Conservation (phyloP, 2,888 invertebrate species). For the Pilophorus perplexus region DNA sequence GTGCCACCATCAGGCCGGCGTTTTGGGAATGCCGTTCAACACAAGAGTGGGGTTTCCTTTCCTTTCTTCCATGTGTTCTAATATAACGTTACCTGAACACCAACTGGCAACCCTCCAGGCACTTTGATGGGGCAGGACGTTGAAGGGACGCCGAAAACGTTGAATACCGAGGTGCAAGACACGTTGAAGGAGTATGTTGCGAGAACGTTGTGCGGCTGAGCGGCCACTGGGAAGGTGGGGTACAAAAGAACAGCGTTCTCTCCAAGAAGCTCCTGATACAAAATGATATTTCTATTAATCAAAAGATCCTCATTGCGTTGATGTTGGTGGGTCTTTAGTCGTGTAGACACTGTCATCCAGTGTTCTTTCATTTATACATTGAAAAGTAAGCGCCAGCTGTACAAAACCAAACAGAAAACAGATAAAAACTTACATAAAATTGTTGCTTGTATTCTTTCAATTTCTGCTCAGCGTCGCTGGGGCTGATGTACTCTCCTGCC, state of each 20-base stretch:
- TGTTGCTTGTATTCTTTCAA: neutral
- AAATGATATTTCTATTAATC: neutral
- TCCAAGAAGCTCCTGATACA: conserved; percentile 64
- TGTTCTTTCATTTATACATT: neutral
- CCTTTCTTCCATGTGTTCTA: too few species aligned
- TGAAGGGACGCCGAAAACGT: conserved; percentile 57
- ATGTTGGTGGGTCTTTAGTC: too few species aligned
- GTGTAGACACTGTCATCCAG: neutral
- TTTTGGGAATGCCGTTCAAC: too few species aligned
- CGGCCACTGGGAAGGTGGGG: conserved; percentile 85
- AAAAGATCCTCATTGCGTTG: too few species aligned
- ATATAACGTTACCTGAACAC: conserved; percentile 65
- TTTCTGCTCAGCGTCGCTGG: neutral
- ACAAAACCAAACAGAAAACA: neutral
- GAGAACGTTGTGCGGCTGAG: conserved; percentile 72
- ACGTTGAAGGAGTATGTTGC: conserved; percentile 55
- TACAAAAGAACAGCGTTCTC: conserved; percentile 83
- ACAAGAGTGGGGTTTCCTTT: too few species aligned
- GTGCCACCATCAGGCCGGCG: too few species aligned
- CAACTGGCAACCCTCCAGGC: conserved; percentile 60
- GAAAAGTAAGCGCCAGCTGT: too few species aligned
- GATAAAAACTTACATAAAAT: neutral
- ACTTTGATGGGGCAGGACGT: conserved; percentile 54
- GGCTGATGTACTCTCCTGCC: neutral
- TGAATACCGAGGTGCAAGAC: conserved; percentile 57